Evolutionary conservation across 2,113 vertebrate species (phyloP).

Genomic region (Myotis davidii): DNA sequence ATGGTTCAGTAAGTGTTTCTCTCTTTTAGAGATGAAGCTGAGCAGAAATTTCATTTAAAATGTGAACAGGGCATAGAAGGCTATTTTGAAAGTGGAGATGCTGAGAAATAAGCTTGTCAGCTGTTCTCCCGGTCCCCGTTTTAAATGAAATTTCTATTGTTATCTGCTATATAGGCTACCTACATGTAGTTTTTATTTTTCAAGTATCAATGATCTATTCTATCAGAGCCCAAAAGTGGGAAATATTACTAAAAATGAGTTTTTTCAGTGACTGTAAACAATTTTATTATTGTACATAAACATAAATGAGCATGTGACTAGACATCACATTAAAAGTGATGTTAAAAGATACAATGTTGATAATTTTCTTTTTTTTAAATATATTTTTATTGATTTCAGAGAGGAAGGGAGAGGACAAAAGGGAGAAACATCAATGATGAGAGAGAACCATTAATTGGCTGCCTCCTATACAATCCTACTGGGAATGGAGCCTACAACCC

Average conservation of each 20-base stretch:
- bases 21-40: conserved; percentile 47
- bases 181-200: conserved; percentile 44
- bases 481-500: no score
- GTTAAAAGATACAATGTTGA: background rate
- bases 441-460: no score
- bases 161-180: background rate
- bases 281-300: background rate
- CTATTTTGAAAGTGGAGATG: background rate
- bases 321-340: background rate
- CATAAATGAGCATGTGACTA: background rate
- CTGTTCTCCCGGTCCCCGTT: rapidly evolving
- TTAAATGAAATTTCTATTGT: background rate
- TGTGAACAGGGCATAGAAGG: background rate
- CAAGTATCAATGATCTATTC: background rate
- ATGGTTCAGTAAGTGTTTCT: conserved; percentile 50
- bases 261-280: background rate
- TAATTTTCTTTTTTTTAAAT: background rate
- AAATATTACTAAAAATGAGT: background rate
- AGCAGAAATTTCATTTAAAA: conserved; percentile 68
- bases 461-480: no score
- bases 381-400: no score
- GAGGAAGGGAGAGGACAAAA: no score
- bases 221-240: background rate
- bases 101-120: conserved; percentile 69
- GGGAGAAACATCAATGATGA: no score